Conservation (phyloP, 1,140 invertebrate species). For the Halesus radiatus region DNA sequence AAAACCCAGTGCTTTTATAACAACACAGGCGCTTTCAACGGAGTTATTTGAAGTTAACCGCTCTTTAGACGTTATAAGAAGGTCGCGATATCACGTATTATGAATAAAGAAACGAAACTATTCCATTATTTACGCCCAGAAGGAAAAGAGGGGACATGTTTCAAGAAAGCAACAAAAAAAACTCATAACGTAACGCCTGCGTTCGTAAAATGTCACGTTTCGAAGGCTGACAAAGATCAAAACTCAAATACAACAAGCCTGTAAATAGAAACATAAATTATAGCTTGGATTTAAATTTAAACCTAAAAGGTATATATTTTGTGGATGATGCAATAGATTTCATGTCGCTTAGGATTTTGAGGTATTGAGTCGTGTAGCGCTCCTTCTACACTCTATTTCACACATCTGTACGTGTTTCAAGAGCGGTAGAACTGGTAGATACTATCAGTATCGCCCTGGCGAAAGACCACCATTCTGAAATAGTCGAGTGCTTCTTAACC, state of each 20-base stretch:
- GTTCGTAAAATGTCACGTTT: background rate
- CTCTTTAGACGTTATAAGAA: background rate
- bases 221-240: background rate
- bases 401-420: background rate
- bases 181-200: background rate
- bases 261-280: background rate
- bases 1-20: no score
- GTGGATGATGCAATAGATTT: background rate
- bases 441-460: no score
- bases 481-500: no score
- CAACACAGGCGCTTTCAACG: no score
- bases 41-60: no score
- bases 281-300: background rate
- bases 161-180: background rate
- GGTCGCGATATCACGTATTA: constrained; percentile 1
- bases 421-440: no score
- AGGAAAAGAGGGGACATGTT: background rate
- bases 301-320: background rate
- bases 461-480: no score
- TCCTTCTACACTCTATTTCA: background rate
- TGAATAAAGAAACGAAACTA: constrained; percentile 12
- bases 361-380: no score
- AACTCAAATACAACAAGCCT: background rate
- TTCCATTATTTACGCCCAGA: constrained; percentile 6
- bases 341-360: no score